Base-by-base conservation (phyloP, 2,113 vertebrate species). In the Leiothrix lutea region DNA sequence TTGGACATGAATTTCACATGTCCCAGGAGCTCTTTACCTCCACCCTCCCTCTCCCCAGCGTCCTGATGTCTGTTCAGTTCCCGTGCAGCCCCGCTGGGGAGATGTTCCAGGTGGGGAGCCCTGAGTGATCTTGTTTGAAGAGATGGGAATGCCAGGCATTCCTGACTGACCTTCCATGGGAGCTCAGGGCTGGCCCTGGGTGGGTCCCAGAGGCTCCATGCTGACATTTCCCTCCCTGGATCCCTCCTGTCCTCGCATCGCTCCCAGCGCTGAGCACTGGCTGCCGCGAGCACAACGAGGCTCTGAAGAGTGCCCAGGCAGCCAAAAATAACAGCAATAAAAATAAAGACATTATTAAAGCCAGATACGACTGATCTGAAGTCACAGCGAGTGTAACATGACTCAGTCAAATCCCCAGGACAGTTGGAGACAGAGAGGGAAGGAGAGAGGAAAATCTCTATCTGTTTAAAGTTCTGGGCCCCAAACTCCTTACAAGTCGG, bases 321-420 rank as follows among this genome's bases (percentile, higher is more conserved):
- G 96, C 91, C 95, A 97, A 96, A 95, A 92, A 97, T 94, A 92
- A 95, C 97, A 97, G 90, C 92, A 96, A 92, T 97, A 97, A 97
- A 97, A 98, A 97, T 92, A 90, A 97, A 97, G 96, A 64, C 62
- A 22, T 98, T 97, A 97, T 98, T 97, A 98, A 97, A 97, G 96
- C 96, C 97, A 98, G 97, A 98, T 95, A 98, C 74, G n/a, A 96
- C 85, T 94, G 95, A 96, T 97, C 92, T 97, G 97, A 95, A 98
- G 97, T 97, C 98, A 95, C 97, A 98, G 94, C 90, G 84, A 96
- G 92, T 88, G 94, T 95, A 96, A 93, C 85, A 95, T 95, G 95
- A 98, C 96, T 98, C 95, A 93, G 95, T 90, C 86, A 86, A 92
- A 97, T 92, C 97, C 97, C 96, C 97, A 92, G 92, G 97, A 96